Evolutionary conservation across 37 sponge, comb jelly and placozoan species (phyloP).

Genomic region (Chondrosia reniformis): DNA sequence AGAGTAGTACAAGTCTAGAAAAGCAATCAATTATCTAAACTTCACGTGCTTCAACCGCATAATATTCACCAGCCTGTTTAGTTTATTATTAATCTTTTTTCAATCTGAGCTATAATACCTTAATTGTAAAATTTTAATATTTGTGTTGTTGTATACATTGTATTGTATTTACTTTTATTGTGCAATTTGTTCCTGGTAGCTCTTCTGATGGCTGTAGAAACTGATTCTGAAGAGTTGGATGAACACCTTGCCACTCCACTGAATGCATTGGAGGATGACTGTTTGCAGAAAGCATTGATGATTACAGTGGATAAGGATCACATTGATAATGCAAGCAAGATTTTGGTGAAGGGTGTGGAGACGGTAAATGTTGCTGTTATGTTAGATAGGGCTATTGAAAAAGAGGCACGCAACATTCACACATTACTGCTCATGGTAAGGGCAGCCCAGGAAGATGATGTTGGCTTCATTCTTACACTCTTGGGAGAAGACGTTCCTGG

Average conservation of each 20-base stretch:
- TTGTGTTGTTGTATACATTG: no score
- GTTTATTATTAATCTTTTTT: no score
- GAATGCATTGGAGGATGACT: neutral
- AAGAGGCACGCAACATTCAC: neutral
- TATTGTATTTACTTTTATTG: no score
- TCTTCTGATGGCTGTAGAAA: slow-evolving; percentile 8
- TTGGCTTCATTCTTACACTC: neutral
- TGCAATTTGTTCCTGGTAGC: neutral
- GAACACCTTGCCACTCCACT: neutral
- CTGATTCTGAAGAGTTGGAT: slow-evolving; percentile 8
- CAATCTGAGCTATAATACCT: no score
- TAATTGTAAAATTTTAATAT: no score
- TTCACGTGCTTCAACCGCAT: no score
- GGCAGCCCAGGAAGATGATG: slow-evolving; percentile 8
- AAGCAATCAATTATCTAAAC: no score
- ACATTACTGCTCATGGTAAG: slow-evolving; percentile 12
- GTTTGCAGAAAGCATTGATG: slow-evolving; percentile 19
- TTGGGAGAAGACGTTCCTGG: slow-evolving; percentile 8
- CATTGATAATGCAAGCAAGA: slow-evolving; percentile 16
- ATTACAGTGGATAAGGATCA: slow-evolving; percentile 22
- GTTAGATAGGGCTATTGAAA: neutral
- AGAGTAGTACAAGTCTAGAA: no score
- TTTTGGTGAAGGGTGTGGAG: slow-evolving; percentile 23
- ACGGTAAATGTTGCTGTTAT: slow-evolving; percentile 5
- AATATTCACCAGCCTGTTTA: no score